Percentiles rank a stretch among this genome's conserved stretches.
Conservation (phyloP, 2,797 vertebrate genomes). For the Myoxocephalus aenaeus region DNA sequence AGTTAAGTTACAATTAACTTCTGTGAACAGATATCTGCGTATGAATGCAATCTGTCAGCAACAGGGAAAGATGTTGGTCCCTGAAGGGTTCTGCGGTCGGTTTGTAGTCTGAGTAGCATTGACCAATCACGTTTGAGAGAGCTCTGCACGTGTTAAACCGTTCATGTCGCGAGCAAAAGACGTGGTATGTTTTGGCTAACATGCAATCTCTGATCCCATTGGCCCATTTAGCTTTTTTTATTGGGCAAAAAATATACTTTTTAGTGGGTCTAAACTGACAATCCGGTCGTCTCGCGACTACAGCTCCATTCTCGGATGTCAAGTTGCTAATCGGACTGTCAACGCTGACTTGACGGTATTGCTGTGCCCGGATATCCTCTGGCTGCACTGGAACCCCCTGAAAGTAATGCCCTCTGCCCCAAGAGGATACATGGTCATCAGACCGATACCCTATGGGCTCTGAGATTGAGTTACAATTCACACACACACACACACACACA, state of each 20-base stretch:
- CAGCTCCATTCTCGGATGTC: background rate
- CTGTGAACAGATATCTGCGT: background rate
- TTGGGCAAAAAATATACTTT: background rate
- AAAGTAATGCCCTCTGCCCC: background rate
- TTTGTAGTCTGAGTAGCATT: constrained; percentile 1
- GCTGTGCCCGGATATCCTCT: background rate
- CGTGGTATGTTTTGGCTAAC: background rate
- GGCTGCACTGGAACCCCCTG: background rate
- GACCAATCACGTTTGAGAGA: background rate
- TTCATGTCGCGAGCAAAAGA: background rate
- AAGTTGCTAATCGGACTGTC: too few species aligned
- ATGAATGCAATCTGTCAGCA: too few species aligned
- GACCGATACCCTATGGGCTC: background rate
- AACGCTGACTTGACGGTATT: background rate
- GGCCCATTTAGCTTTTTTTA: background rate
- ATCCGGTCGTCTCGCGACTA: background rate
- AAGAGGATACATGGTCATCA: background rate
- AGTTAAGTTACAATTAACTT: background rate
- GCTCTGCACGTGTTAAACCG: background rate
- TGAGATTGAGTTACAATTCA: too few species aligned
- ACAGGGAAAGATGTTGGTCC: background rate
- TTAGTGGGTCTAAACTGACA: background rate
- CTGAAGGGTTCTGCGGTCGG: background rate
- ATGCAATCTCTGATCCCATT: background rate
- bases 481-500: too few species aligned